Percentiles rank a stretch among this genome's conserved stretches.
phyloP scores from a whole-genome alignment of 92 coral and sea anemone genomes.

The Nematostella vectensis region DNA sequence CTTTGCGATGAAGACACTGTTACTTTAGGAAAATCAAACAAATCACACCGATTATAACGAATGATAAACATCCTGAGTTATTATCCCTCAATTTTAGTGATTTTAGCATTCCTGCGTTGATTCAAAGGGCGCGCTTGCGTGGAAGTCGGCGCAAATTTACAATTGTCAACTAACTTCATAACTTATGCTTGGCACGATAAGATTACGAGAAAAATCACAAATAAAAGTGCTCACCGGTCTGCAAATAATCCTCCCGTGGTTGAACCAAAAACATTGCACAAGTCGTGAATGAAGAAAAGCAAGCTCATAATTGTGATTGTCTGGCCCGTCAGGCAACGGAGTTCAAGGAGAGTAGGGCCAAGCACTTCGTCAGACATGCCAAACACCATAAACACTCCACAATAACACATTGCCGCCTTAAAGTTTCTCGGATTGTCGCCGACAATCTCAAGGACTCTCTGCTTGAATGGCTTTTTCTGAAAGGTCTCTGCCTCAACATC shows the following conservation, averaged over 20 bases:
- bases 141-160: too few relatives aligned
- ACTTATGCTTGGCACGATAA: neutral
- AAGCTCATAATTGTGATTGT: slow-evolving; percentile 73
- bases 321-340: slow-evolving; percentile 70
- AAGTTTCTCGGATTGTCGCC: slow-evolving; percentile 57
- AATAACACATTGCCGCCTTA: slow-evolving; percentile 68
- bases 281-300: slow-evolving; percentile 72
- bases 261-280: slow-evolving; percentile 81
- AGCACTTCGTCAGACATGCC: slow-evolving; percentile 88
- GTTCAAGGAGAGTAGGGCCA: slow-evolving; percentile 74
- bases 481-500: slow-evolving; percentile 62
- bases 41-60: too few relatives aligned
- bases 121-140: too few relatives aligned
- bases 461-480: slow-evolving; percentile 40
- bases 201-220: too few relatives aligned
- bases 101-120: too few relatives aligned
- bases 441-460: slow-evolving; percentile 39
- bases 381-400: slow-evolving; percentile 81
- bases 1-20: too few relatives aligned
- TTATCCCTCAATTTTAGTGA: too few relatives aligned
- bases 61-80: too few relatives aligned
- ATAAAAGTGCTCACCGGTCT: slow-evolving; percentile 79
- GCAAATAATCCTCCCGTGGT: slow-evolving; percentile 76
- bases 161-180: neutral
- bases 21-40: too few relatives aligned